Percentiles rank a stretch among this genome's conserved stretches.
Evolutionary conservation across 1,140 invertebrate species (phyloP).

Genomic region (Drosophila varians): DNA sequence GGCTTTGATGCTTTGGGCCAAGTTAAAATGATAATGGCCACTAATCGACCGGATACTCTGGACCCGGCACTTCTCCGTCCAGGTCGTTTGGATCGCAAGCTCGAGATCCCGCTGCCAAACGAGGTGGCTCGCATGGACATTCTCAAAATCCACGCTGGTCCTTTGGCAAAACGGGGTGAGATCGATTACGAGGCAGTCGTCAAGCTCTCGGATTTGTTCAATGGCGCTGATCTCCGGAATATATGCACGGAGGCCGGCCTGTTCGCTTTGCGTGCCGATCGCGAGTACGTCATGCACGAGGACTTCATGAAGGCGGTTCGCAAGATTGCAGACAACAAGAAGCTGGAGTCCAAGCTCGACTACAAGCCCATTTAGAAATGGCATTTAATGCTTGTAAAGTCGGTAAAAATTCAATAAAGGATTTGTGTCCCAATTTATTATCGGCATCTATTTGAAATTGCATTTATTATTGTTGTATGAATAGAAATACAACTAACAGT

Average conservation of each 20-base stretch:
- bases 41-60: slow-evolving; percentile 98
- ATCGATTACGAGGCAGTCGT: slow-evolving; percentile 99
- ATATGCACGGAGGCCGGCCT: slow-evolving; percentile 99
- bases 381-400: neutral
- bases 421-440: no score
- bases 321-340: slow-evolving; percentile 99
- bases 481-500: no score
- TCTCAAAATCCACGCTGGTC: slow-evolving; percentile 97
- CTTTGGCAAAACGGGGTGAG: slow-evolving; percentile 98
- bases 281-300: slow-evolving; percentile 98
- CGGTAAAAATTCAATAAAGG: neutral
- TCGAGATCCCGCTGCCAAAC: slow-evolving; percentile 97
- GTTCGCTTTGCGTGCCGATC: slow-evolving; percentile 93
- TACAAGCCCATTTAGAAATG: slow-evolving; percentile 93
- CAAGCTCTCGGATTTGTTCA: slow-evolving; percentile 98
- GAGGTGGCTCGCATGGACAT: slow-evolving; percentile 95
- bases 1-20: slow-evolving; percentile 99
- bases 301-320: slow-evolving; percentile 99
- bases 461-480: no score
- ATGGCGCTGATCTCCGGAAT: slow-evolving; percentile 99
- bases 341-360: slow-evolving; percentile 98
- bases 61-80: slow-evolving; percentile 99
- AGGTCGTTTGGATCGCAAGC: slow-evolving; percentile 97
- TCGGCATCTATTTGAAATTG: no score
- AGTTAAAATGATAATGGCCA: slow-evolving; percentile 95